Base-by-base conservation (phyloP, 2,797 vertebrate species). In the Schizopygopsis malacanthus region DNA sequence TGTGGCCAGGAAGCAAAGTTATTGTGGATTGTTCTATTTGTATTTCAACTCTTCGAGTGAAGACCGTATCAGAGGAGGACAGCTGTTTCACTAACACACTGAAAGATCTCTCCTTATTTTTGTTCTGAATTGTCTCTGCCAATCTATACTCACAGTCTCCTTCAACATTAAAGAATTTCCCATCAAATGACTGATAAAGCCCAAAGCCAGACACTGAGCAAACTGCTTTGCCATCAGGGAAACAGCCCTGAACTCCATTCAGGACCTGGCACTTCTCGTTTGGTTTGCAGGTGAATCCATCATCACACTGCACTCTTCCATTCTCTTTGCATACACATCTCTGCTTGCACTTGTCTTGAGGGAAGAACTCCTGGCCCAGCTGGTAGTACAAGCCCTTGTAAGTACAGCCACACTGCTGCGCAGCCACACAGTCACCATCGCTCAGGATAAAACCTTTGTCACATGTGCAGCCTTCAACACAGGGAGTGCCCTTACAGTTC, bases 391-490 rank as follows among this genome's bases (percentile, higher is more conserved):
- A 89, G 81, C 52, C 92, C 85, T 93, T 86, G 43, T 94, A 90
- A 77, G 83, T 65, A 85, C 95, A 96, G 82, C 96, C 96, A 11
- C 96, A 96, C 10, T 88, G 87, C 43, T 91, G 90, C 28, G 92
- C 67, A 2, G 94, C 77, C 0, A 96, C 94, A 4, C 96, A 96
- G 43, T 37, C 88, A 18, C 90, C 89, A 0, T 89, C 86, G 1
- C 95, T 96, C 76, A 93, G 78, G 22, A 95, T 45, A 6, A 94
- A 96, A 79, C 93, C 94, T 0, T 92, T 39, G 1, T 96, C 80
- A n/a, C 95, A 96, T 65, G 93, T 91, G 76, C 95, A 96, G n/a
- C 93, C 93, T 86, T 96, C 95, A 0, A 71, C 12, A 13, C 95
- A 96, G 41, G 92, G 91, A 4, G 87, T 86, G 6, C 28, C 69